Evolutionary conservation across 2,888 invertebrate genomes (phyloP), one percentile per base, ranked within the genome.

Genomic region (Tricholauxania praeusta): DNA sequence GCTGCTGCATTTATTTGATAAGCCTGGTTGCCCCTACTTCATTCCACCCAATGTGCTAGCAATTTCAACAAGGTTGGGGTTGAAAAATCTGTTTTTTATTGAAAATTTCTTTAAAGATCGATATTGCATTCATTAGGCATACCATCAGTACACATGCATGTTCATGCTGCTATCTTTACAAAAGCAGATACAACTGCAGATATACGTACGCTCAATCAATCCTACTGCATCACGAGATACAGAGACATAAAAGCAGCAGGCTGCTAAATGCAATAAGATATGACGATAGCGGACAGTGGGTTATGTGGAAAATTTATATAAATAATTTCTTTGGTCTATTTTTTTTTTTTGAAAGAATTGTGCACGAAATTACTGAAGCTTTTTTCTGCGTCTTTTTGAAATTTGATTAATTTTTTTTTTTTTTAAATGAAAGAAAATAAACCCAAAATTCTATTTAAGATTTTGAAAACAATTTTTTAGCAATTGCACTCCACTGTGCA

Each of bases 101-200:
- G 71, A 49, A 57, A 63, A 57, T 71, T 71, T 64, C 71, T 64
- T 71, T 71, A 71, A 39, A 71, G 55, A 71, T 64, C 65, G 71
- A 65, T 71, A 48, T 55, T 51, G 57, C 71, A 59, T 71, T 71
- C 71, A 65, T 65, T 65, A 65, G 53, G n/a, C 53, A 67, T n/a
- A 15, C 32, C 28, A 14, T 17, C 14, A 17, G 66, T 55, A 67
- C 48, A 65, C 22, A 71, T 14, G 39, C 3, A 53, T 22, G 32
- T 2, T 53, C 17, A 39, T 39, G 39, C 1, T 2, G 5, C 0
- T 14, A 49, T 4, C 4, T 2, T 1, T 49, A 14, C 48, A 68
- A 59, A 68, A 19, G 14, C 3, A 64, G 1, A 3, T 63, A 12
- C 47, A 63, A n/a, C 19, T 17, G 19, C 17, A 17, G 17, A 10